A percentile compares a stretch with the other conserved stretches of the same genome.
Evolutionary conservation across 1,140 invertebrate species (phyloP).

Genomic region (Drosophila pectinifera): DNA sequence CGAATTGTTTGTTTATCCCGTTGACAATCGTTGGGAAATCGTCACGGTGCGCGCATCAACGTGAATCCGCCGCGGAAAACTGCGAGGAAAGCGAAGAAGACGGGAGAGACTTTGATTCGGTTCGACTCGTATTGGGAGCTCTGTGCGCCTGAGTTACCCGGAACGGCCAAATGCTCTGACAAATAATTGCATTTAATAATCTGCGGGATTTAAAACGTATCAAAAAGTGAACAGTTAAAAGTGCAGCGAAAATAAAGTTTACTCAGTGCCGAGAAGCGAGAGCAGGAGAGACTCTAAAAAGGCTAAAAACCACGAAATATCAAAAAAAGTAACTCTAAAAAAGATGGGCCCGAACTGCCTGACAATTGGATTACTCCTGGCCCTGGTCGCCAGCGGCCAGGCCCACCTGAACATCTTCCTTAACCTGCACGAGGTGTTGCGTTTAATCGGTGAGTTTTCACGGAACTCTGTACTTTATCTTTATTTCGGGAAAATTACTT

Average conservation of each 20-base stretch:
- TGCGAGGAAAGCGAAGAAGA: conserved; percentile 46
- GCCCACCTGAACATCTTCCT: conserved; percentile 84
- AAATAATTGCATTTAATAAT: conserved; percentile 34
- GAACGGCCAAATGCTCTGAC: conserved; percentile 52
- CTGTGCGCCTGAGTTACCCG: conserved; percentile 54
- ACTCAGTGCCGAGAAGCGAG: conserved; percentile 40
- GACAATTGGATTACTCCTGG: conserved; percentile 78
- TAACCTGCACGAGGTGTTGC: conserved; percentile 84
- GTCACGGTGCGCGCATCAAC: conserved; percentile 77
- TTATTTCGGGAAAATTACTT: background rate
- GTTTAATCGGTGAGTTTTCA: conserved; percentile 84
- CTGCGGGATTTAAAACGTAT: conserved; percentile 18
- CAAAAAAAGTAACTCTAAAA: conserved; percentile 7
- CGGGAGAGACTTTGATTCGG: conserved; percentile 44
- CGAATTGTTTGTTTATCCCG: conserved; percentile 69
- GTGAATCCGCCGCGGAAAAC: conserved; percentile 62
- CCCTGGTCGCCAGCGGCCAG: conserved; percentile 60
- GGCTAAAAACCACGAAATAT: conserved; percentile 8
- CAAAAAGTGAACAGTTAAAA: conserved; percentile 31
- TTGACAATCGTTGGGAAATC: conserved; percentile 80
- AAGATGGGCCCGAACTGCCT: conserved; percentile 64
- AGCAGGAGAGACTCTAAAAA: conserved; percentile 9
- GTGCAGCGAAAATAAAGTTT: conserved; percentile 36
- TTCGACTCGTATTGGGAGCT: conserved; percentile 55
- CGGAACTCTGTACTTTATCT: background rate